phyloP scores from a whole-genome alignment of 2,113 vertebrate genomes.

The Ursus arctos region DNA sequence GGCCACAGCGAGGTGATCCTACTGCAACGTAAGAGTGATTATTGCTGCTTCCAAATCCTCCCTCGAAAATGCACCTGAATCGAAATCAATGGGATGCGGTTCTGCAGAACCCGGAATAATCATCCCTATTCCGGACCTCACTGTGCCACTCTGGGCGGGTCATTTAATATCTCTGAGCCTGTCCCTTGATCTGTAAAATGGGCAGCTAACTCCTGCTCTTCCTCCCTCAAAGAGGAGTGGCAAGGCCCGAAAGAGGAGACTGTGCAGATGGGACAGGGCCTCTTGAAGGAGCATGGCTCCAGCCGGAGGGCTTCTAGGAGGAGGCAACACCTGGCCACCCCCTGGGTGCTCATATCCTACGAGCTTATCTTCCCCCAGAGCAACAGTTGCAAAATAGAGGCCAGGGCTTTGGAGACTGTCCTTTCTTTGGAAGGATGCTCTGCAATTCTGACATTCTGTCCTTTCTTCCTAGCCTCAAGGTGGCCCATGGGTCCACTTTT shows the following conservation, averaged over 20 bases:
- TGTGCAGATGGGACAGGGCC: not conserved
- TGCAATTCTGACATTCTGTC: not conserved
- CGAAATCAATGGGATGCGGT: not conserved
- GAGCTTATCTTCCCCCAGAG: not conserved
- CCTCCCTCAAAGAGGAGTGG: not conserved
- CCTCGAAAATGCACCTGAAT: not conserved
- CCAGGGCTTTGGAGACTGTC: not conserved
- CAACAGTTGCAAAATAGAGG: not conserved
- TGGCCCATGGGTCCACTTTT: not conserved
- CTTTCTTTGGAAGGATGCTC: not conserved
- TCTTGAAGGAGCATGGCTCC: not conserved
- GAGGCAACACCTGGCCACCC: fast-evolving
- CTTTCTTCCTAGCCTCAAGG: not conserved
- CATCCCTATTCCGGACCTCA: not conserved
- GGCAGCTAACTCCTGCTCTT: not conserved
- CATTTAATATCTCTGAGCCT: not conserved
- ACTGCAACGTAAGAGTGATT: not conserved
- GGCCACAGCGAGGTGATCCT: not conserved
- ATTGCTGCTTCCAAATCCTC: not conserved
- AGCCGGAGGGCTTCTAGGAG: not conserved
- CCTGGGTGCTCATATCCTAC: not conserved
- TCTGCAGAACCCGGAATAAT: not conserved
- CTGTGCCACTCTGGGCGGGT: not conserved
- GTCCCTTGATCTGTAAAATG: not conserved
- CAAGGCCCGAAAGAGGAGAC: not conserved